Evolutionary conservation across 2,888 invertebrate species (phyloP), one percentile per base, ranked within the genome.

Genomic region (Pseudolycoriella hygida): DNA sequence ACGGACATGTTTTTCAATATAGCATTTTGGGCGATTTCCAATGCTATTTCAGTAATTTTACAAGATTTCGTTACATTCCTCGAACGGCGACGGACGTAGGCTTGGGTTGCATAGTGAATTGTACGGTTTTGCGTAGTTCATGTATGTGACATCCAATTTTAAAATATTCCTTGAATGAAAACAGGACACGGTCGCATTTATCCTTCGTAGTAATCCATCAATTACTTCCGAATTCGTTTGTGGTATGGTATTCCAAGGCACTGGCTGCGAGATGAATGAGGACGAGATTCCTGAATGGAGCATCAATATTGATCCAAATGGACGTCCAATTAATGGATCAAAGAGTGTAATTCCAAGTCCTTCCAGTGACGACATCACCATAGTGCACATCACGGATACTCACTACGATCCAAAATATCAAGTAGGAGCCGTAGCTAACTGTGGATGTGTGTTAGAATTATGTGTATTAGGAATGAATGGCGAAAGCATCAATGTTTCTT

Each of bases 351-450:
- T 55, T 2, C 57, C 60, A 15, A 8, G 17, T 6, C n/a, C n/a
- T 2, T 53, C 50, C 31, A 48, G 43, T 0, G 49, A 47, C 1
- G 50, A 52, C 40, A 39, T 53, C n/a, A 47, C 20, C 17, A 55
- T 64, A 32, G 53, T 64, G 5, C 65, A 65, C 17, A 46, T 64
- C 17, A 54, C 55, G 6, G 64, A 92, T 56, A 73, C 84, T 18
- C 90, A 90, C 57, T 73, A 80, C 44, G 89, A 90, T 61, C 77
- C 79, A 0, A 57, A 71, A 2, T 90, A 90, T 57, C 67, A 70
- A 51, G 70, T 74, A 0, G 74, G 73, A 19, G 72, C 79, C 1
- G 73, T 77, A 42, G 77, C 82, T 0, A 66, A 72, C 2, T 90
- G 90, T 57, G 72, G 69, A 1, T 78, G 81, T 52, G 82, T 85